Conservation (phyloP, 2,797 vertebrate species). For the Pachyuromys duprasi region DNA sequence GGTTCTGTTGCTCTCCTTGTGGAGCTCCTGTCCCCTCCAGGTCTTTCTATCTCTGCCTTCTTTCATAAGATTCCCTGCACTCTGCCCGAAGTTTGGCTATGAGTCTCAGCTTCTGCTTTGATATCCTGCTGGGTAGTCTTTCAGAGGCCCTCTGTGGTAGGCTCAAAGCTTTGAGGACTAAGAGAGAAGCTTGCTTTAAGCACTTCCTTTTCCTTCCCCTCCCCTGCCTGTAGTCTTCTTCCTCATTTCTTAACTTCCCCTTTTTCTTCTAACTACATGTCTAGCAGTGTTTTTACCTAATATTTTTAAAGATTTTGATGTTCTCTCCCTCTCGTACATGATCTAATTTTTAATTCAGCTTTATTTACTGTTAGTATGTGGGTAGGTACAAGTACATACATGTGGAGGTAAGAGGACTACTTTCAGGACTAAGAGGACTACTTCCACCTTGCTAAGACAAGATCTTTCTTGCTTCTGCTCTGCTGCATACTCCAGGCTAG, state of each 20-base stretch:
- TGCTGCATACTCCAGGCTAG: too few relatives aligned
- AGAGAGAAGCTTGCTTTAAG: background rate
- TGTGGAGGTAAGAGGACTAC: background rate
- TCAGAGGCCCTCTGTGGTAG: too few relatives aligned
- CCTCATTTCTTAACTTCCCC: background rate
- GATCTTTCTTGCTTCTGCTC: background rate
- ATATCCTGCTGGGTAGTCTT: too few relatives aligned
- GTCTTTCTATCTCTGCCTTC: too few relatives aligned
- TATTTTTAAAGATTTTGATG: background rate
- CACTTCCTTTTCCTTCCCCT: background rate
- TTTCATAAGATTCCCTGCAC: too few relatives aligned
- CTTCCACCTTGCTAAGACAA: background rate
- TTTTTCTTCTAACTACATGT: background rate
- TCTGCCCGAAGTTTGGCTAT: too few relatives aligned
- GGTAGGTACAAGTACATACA: background rate
- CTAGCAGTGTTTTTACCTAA: background rate
- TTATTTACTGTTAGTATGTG: background rate
- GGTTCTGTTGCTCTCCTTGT: too few relatives aligned
- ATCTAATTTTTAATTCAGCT: background rate
- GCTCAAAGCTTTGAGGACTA: background rate
- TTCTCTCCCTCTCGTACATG: background rate
- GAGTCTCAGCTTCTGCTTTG: too few relatives aligned
- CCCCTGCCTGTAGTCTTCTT: background rate
- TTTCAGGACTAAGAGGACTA: background rate
- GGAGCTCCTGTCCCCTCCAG: too few relatives aligned